Base-by-base conservation (phyloP, 2,113 vertebrate genomes). In the Thryonomys swinderianus region DNA sequence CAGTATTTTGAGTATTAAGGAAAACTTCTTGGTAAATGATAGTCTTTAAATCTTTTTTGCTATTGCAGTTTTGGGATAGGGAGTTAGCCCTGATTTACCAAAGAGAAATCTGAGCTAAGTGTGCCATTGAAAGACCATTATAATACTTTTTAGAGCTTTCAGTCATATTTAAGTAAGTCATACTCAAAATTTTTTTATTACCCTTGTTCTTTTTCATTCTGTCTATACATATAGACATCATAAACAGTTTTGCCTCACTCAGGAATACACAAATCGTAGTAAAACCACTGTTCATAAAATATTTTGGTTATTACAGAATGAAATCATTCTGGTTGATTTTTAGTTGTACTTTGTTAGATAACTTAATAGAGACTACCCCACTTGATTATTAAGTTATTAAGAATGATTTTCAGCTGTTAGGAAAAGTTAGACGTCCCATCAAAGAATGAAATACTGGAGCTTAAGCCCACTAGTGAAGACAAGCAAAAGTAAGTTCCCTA, bases 261-360 rank as follows among this genome's bases (percentile, higher is more conserved):
- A 34, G 21, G 1, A 90, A 30, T 78, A 23, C 48, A 55, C 13
- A 37, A 55, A 69, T 23, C 59, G 5, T n/a, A 78, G 53, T 82
- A 82, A 88, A 90, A 51, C 11, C 85, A 53, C 45, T 86, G 20
- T 87, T 86, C 55, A 20, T 82, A 62, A 93, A 94, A 78, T 96
- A n/a, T 76, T 96, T 91, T 91, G n/a, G 32, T 23, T 93, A 30
- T 94, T 92, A 87, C 30, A 85, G 64, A 92, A 79, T 81, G 34
- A 95, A 92, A n/a, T 25, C 3, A 51, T 85, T 92, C 61, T 93
- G 82, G 67, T 90, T 89, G 69, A 61, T 61, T 92, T 92, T n/a
- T 94, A 64, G 4, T 87, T 93, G 7, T 73, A 84, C 16, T 3
- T 62, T 83, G 23, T 93, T 95, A 73, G 67, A 85, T 6, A 85